phyloP scores from a whole-genome alignment of 2,113 vertebrate species.

The Eidolon helvum region DNA sequence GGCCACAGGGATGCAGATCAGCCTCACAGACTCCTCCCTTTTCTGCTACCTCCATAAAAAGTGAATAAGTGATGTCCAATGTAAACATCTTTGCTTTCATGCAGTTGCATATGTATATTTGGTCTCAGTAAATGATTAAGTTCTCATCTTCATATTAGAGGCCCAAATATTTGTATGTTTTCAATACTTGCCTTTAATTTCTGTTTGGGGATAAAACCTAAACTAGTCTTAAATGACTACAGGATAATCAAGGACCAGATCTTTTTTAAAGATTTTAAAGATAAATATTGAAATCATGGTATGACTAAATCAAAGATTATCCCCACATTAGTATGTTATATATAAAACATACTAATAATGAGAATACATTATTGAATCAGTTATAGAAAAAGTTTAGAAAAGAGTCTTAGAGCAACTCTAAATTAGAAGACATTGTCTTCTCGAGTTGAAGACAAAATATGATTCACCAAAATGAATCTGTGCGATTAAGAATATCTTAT shows the following conservation, averaged over 20 bases:
- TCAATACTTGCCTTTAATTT: slow-evolving; percentile 3
- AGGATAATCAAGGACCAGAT: slow-evolving; percentile 8
- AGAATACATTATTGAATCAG: neutral
- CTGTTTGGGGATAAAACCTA: neutral
- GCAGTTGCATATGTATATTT: neutral
- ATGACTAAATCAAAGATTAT: neutral
- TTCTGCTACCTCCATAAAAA: neutral
- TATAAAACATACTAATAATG: neutral
- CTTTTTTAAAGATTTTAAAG: neutral
- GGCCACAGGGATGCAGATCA: neutral
- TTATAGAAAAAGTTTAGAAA: neutral
- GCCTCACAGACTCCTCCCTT: neutral
- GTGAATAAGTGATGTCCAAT: neutral
- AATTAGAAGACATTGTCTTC: neutral
- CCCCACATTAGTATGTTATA: neutral
- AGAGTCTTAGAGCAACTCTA: neutral
- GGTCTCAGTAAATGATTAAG: neutral
- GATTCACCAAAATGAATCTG: neutral
- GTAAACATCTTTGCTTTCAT: neutral
- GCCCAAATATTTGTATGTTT: slow-evolving; percentile 5
- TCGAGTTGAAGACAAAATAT: neutral
- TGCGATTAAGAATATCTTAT: slow-evolving; percentile 5
- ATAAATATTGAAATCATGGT: slow-evolving; percentile 23
- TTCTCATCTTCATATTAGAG: neutral
- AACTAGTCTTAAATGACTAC: neutral